A percentile compares a stretch with the other conserved stretches of the same genome.
phyloP scores from a whole-genome alignment of 2,797 vertebrate genomes.

The Sebastes steindachneri region DNA sequence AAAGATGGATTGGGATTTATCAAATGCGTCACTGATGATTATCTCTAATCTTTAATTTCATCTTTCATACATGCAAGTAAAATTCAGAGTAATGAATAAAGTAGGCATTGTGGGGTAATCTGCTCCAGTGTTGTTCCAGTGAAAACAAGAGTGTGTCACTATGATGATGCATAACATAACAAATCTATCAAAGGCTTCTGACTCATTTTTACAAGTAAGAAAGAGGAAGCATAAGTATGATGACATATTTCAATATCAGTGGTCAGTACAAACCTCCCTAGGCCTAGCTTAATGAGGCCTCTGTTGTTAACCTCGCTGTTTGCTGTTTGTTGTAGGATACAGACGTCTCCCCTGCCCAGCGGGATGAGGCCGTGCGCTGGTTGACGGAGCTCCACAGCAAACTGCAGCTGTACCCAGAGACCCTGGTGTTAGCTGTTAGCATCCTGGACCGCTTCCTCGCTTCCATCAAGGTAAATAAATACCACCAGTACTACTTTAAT shows the following conservation, averaged over 20 bases:
- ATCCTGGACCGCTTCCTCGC: slow-evolving; percentile 96
- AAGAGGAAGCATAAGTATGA: background rate
- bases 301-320: background rate
- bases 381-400: slow-evolving; percentile 90
- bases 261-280: background rate
- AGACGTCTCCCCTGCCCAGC: slow-evolving; percentile 94
- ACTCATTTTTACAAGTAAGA: background rate
- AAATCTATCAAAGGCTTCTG: background rate
- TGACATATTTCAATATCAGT: background rate
- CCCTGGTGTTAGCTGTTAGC: slow-evolving; percentile 92
- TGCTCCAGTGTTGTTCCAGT: background rate
- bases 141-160: background rate
- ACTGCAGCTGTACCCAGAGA: slow-evolving; percentile 96
- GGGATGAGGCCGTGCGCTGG: slow-evolving; percentile 96
- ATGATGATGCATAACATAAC: too few relatives aligned
- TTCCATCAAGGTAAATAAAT: slow-evolving; percentile 90
- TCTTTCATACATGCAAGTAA: background rate
- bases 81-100: too few relatives aligned
- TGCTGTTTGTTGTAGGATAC: slow-evolving; percentile 82
- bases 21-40: too few relatives aligned
- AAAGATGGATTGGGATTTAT: too few relatives aligned
- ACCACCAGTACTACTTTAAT: background rate
- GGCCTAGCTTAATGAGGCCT: background rate
- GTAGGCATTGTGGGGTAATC: too few relatives aligned
- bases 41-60: background rate